Base-by-base conservation (phyloP, 2,888 invertebrate species). In the Hylaea fasciaria region DNA sequence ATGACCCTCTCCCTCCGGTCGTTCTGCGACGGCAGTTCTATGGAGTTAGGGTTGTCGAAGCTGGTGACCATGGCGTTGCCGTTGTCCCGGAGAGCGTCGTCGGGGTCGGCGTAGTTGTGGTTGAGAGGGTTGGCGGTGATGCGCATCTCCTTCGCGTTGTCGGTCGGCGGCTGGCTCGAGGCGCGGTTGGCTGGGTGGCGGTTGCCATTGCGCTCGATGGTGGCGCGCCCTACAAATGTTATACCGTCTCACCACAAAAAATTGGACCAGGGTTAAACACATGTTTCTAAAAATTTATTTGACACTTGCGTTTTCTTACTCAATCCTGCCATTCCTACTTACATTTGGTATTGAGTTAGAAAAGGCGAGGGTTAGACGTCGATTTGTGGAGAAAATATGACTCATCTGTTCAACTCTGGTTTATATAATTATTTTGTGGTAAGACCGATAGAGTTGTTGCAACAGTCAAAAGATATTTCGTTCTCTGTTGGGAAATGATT, bases 71-170 rank as follows among this genome's bases (percentile, higher is more conserved):
- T 91, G 0, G 89, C 87, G 70, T 92, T 90, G 0, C 91, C 92
- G 53, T 93, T 86, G 69, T 89, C 91, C 12, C 84, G 82, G 56
- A 93, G 93, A 9, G 94, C 94, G 80, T 95, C 94, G 39, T 94
- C 94, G 0, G 95, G 95, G 70, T 94, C 94, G 16, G 94, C 94
- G 79, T 95, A 96, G 82, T 94, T 95, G 77, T 92, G 92, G 83
- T 93, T 95, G 70, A 96, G 92, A 0, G 97, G 97, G 86, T 97
- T 96, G 61, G 94, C 93, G 22, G 96, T 97, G 69, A 97, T 96
- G 61, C 96, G 92, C 88, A 97, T 96, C 85, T 95, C 91, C 64
- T 85, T 77, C 75, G 83, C 85, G 68, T 91, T 76, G 77, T 91
- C 88, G 70, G 85, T 87, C 0, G 72, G 61, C 3, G 78, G 86